Base-by-base conservation (phyloP, 2,113 vertebrate species). In the Tylochromis polylepis region DNA sequence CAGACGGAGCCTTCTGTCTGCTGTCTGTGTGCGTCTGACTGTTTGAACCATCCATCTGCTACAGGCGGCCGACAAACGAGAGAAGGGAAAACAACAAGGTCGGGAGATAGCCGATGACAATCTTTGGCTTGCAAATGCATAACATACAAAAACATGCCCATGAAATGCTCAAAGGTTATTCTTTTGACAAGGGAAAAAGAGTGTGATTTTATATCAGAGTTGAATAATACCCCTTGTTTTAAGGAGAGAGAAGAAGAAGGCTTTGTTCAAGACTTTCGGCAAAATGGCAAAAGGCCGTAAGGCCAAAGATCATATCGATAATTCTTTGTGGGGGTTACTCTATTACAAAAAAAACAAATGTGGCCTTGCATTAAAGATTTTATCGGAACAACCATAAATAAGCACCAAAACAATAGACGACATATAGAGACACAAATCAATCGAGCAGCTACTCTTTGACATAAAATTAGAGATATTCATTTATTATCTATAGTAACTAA, bases 11-110 rank as follows among this genome's bases (percentile, higher is more conserved):
- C 78, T 58, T 86, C 84, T 90, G 84, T 88, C 90, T 81, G 34
- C 85, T 79, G 88, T 75, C 81, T 91, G 65, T 77, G 75, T 81
- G 86, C 46, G 80, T 82, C 86, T 81, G 84, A 79, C 82, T 60
- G 82, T 89, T 92, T 90, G 85, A 93, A 92, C 88, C 83, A 81
- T 89, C 91, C 88, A 92, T 90, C 89, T 90, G 92, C 58, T 89
- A 10, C 55, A 86, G 78, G 57, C n/a, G 2, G 36, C 79, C 88
- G 9, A 78, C 8, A n/a, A 79, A 87, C n/a, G 24, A 87, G 72
- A 84, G 57, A 56, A 67, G 29, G 29, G 41, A 77, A 38, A 81
- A 91, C 82, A 70, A 55, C 46, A 62, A 89, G 84, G 84, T 85
- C 29, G 34, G 67, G n/a, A 59, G 22, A 85, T 12, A 84, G 59